Conservation (phyloP, 2,797 vertebrate species). For the Etheostoma perlongum region DNA sequence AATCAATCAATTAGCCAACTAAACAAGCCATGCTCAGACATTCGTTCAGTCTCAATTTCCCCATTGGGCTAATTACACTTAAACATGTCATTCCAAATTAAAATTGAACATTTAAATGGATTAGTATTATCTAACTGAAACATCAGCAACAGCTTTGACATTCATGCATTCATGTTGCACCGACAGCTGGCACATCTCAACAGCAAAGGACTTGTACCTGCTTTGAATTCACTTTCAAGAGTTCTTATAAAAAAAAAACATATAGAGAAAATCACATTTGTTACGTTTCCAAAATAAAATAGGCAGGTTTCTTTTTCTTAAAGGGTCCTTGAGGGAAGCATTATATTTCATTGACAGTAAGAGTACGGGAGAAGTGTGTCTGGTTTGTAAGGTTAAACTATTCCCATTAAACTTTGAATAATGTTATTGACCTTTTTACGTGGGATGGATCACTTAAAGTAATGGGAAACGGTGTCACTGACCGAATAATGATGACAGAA, state of each 20-base stretch:
- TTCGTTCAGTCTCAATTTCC: slow-evolving; percentile 80
- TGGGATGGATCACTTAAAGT: slow-evolving; percentile 78
- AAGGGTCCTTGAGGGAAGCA: slow-evolving; percentile 50
- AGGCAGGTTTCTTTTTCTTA: slow-evolving; percentile 36
- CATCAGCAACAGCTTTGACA: slow-evolving; percentile 48
- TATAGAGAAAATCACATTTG: slow-evolving; percentile 22
- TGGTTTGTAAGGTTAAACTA: slow-evolving; percentile 78
- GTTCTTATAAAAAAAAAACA: slow-evolving; percentile 20
- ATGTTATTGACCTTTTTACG: slow-evolving; percentile 83
- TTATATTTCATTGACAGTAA: slow-evolving; percentile 63
- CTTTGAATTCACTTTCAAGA: slow-evolving; percentile 21
- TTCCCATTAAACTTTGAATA: slow-evolving; percentile 82
- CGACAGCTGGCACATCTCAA: slow-evolving; percentile 28
- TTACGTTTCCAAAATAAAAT: slow-evolving; percentile 33
- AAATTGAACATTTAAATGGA: slow-evolving; percentile 80
- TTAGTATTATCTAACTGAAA: slow-evolving; percentile 76
- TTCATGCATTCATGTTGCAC: slow-evolving; percentile 31
- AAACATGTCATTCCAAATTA: slow-evolving; percentile 81
- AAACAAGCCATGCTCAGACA: slow-evolving; percentile 81
- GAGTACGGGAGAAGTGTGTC: slow-evolving; percentile 60
- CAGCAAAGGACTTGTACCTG: background rate
- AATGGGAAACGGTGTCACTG: slow-evolving; percentile 73
- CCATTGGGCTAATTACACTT: slow-evolving; percentile 83
- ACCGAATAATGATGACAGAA: slow-evolving; percentile 80
- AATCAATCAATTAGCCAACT: slow-evolving; percentile 83